phyloP scores from a whole-genome alignment of 1,140 invertebrate species.

The Sitophilus oryzae region DNA sequence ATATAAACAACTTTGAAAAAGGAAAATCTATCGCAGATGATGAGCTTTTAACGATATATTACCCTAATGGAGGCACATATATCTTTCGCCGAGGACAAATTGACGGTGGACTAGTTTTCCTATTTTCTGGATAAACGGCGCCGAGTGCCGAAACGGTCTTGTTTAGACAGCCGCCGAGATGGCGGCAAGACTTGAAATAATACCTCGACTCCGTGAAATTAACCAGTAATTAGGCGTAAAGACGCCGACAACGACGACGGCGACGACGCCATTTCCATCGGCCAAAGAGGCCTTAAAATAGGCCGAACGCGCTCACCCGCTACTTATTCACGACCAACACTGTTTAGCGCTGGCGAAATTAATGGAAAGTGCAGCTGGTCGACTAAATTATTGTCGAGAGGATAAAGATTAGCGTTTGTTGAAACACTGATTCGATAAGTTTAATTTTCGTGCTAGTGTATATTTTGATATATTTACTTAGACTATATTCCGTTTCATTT shows the following conservation, averaged over 20 bases:
- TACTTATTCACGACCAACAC: not conserved
- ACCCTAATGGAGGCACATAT: not conserved
- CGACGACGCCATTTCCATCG: not conserved
- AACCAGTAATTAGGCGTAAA: conserved; percentile 21
- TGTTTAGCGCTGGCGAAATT: not conserved
- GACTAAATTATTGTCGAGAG: no score
- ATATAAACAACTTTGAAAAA: no score
- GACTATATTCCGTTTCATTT: no score
- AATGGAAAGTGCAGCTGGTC: not conserved
- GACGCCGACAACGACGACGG: conserved; percentile 9
- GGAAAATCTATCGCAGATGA: no score
- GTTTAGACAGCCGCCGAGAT: conserved; percentile 19
- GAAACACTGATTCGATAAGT: no score
- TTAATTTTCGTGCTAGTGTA: no score
- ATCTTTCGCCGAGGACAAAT: conserved; percentile 15
- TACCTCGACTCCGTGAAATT: conserved; percentile 20
- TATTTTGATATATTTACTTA: no score
- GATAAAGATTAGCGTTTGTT: no score
- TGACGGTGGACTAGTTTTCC: not conserved
- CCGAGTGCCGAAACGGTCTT: conserved; percentile 7
- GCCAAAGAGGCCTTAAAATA: not conserved
- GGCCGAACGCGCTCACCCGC: not conserved
- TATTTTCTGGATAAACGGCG: conserved; percentile 13
- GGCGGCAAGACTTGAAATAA: conserved; percentile 18
- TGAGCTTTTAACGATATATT: no score